Evolutionary conservation across 2,888 invertebrate genomes (phyloP).

Genomic region (Loripinus fragilis): DNA sequence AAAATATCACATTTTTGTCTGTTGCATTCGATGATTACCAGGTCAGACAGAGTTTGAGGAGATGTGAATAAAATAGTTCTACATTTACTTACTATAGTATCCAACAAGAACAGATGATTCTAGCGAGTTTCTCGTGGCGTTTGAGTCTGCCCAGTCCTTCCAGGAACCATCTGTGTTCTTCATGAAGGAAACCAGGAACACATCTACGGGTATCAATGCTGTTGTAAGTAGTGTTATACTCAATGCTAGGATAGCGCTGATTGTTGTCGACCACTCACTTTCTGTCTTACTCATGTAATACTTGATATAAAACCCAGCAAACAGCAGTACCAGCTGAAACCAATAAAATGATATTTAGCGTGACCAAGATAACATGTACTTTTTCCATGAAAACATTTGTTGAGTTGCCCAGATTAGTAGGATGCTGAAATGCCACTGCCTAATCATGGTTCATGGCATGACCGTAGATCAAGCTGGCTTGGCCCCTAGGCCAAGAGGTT

Average conservation of each 20-base stretch:
- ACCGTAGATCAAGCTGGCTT: background rate
- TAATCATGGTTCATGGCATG: background rate
- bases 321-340: conserved; percentile 81
- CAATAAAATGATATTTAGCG: background rate
- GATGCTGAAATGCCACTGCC: background rate
- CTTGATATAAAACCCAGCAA: conserved; percentile 81
- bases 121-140: conserved; percentile 71
- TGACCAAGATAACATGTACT: no score
- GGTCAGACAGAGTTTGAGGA: no score
- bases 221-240: conserved; percentile 79
- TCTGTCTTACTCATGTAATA: conserved; percentile 82
- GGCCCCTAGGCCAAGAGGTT: no score
- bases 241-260: conserved; percentile 76
- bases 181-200: conserved; percentile 84
- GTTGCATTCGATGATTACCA: no score
- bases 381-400: no score
- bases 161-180: conserved; percentile 82
- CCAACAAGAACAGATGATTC: conserved; percentile 80
- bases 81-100: conserved; percentile 78
- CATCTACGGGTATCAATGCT: conserved; percentile 82
- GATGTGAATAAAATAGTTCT: no score
- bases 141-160: conserved; percentile 82
- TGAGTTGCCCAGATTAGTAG: background rate
- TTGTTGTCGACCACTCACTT: conserved; percentile 77
- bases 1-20: no score